phyloP scores from a whole-genome alignment of 2,888 invertebrate species.

The Coronaproctus castanopsis region DNA sequence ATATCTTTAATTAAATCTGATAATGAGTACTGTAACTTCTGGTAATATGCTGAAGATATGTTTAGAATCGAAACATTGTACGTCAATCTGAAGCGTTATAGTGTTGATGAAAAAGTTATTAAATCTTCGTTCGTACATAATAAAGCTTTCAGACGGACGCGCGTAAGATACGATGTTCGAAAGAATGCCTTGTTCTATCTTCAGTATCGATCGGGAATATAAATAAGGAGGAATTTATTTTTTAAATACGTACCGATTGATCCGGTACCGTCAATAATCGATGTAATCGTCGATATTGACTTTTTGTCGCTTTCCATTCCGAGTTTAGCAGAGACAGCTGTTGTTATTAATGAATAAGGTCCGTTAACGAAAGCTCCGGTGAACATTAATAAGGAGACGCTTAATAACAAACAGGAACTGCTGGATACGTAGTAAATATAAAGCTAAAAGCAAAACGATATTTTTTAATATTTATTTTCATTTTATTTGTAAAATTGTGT shows the following conservation, averaged over 20 bases:
- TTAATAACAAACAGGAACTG: slow-evolving; percentile 35
- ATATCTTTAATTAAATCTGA: too few species aligned
- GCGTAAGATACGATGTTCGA: too few species aligned
- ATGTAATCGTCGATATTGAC: slow-evolving; percentile 89
- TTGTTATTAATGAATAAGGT: slow-evolving; percentile 88
- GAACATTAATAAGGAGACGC: slow-evolving; percentile 44
- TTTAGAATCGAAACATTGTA: too few species aligned
- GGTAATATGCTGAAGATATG: too few species aligned
- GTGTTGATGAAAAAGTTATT: too few species aligned
- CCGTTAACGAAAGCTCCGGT: slow-evolving; percentile 80
- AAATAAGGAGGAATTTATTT: not conserved
- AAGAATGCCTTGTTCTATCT: too few species aligned
- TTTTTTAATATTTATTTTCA: too few species aligned
- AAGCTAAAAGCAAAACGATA: slow-evolving; percentile 38
- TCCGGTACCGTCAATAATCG: slow-evolving; percentile 92
- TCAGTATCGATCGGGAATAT: not conserved
- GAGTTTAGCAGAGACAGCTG: slow-evolving; percentile 84
- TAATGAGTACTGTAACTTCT: too few species aligned
- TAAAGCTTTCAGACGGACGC: too few species aligned
- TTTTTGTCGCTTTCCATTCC: slow-evolving; percentile 73
- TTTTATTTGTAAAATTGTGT: too few species aligned
- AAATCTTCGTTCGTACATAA: not conserved
- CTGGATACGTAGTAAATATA: slow-evolving; percentile 58
- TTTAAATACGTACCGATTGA: slow-evolving; percentile 40
- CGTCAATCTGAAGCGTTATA: too few species aligned